Percentiles rank a stretch among this genome's conserved stretches.
These are phyloP conservation scores for Tor tambroides DNA, from an alignment of 2,113 vertebrate species.

Conservation along the genomic window DNA sequence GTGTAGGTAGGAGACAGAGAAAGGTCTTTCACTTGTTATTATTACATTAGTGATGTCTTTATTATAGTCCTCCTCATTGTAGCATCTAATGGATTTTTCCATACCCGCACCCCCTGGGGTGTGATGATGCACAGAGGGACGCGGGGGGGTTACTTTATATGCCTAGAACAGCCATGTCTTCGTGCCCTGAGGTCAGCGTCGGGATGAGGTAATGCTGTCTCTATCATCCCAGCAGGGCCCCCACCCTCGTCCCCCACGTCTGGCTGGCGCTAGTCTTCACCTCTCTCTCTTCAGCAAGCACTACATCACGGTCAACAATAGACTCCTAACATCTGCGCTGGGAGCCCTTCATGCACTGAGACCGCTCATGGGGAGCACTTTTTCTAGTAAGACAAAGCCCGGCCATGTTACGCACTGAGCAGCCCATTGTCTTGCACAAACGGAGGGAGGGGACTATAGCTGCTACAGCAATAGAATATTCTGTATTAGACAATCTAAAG, in stretches of 20 bases:
- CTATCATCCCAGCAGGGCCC: constrained; percentile 42
- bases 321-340: constrained; percentile 67
- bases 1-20: not conserved
- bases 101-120: constrained; percentile 37
- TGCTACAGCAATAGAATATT: constrained; percentile 49
- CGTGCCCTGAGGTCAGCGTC: constrained; percentile 44
- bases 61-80: constrained; percentile 43
- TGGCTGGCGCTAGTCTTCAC: constrained; percentile 40
- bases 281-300: constrained; percentile 42
- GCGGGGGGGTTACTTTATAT: constrained; percentile 30
- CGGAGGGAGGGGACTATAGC: constrained; percentile 23
- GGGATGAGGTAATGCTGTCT: constrained; percentile 62
- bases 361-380: constrained; percentile 66
- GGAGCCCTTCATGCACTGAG: constrained; percentile 58
- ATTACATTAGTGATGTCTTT: constrained; percentile 53
- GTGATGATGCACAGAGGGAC: constrained; percentile 33
- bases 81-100: constrained; percentile 49
- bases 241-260: constrained; percentile 29
- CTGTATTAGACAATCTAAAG: constrained; percentile 54
- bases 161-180: constrained; percentile 41
- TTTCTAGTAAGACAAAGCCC: constrained; percentile 56
- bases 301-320: constrained; percentile 62
- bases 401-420: constrained; percentile 27
- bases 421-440: constrained; percentile 60
- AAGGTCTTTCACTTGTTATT: constrained; percentile 34